These are phyloP conservation scores for Fundulus diaphanus DNA, from an alignment of 2,797 vertebrate species.

Conservation along the genomic window DNA sequence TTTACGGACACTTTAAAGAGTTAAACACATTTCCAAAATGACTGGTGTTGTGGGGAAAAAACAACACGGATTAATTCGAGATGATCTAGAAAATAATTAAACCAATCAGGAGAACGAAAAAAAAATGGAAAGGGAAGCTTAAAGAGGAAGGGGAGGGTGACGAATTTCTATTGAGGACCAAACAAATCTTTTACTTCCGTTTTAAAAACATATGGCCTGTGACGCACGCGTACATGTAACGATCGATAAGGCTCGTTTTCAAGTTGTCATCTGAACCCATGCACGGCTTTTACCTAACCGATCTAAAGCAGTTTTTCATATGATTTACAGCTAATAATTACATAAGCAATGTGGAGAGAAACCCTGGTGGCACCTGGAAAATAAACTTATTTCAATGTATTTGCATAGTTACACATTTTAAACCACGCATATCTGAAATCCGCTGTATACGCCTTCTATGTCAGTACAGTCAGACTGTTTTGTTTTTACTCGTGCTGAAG, in stretches of 20 bases:
- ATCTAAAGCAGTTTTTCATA: background rate
- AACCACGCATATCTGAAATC: background rate
- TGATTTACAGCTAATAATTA: background rate
- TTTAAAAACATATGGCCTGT: conserved; percentile 50
- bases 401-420: background rate
- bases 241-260: conserved; percentile 68
- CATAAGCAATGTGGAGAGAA: background rate
- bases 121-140: background rate
- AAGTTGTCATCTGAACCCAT: conserved; percentile 8
- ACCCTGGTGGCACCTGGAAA: background rate
- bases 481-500: no score
- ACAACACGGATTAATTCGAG: background rate
- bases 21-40: background rate
- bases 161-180: conserved; percentile 54
- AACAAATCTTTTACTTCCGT: conserved; percentile 46
- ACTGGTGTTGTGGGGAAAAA: background rate
- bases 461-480: background rate
- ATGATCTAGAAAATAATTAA: background rate
- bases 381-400: background rate
- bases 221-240: conserved; percentile 60
- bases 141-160: conserved; percentile 34
- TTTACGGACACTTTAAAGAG: background rate
- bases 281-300: background rate
- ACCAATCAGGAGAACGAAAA: background rate
- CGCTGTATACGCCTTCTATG: background rate